Percentiles rank a stretch among this genome's conserved stretches.
Conservation (phyloP, 2,888 invertebrate species). For the Muschampia staudingeri region DNA sequence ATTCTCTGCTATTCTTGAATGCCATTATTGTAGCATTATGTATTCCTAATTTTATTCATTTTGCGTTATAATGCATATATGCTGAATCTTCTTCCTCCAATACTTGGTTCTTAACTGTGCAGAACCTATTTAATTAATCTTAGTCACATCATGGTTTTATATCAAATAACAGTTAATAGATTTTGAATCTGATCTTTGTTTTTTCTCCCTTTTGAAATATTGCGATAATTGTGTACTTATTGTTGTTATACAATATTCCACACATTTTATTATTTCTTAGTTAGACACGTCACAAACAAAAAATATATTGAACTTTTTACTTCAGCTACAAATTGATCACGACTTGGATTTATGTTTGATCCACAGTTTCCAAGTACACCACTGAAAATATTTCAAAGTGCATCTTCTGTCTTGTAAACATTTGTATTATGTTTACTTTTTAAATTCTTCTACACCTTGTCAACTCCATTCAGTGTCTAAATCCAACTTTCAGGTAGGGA, state of each 20-base stretch:
- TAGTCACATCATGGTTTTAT: background rate
- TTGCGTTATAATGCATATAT: too few relatives aligned
- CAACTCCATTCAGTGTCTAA: constrained; percentile 44
- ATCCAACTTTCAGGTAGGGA: constrained; percentile 50
- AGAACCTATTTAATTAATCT: background rate
- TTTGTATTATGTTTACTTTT: constrained; percentile 44
- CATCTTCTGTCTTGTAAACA: constrained; percentile 67
- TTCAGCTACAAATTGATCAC: constrained; percentile 65
- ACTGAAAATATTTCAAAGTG: constrained; percentile 65
- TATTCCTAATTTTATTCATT: background rate
- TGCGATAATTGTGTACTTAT: background rate
- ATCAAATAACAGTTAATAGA: background rate
- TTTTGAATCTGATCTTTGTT: background rate
- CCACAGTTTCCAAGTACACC: constrained; percentile 64
- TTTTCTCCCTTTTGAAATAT: background rate
- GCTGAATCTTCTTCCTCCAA: background rate
- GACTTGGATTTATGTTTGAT: constrained; percentile 66
- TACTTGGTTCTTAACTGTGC: background rate
- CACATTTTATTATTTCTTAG: background rate
- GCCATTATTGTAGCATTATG: background rate
- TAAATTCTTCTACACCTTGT: constrained; percentile 38
- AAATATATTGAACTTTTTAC: constrained; percentile 60
- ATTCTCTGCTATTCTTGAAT: too few relatives aligned
- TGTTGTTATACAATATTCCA: background rate
- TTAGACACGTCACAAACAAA: constrained; percentile 3